Evolutionary conservation across 1,140 invertebrate genomes (phyloP).

Genomic region (Chironomus striatipennis): DNA sequence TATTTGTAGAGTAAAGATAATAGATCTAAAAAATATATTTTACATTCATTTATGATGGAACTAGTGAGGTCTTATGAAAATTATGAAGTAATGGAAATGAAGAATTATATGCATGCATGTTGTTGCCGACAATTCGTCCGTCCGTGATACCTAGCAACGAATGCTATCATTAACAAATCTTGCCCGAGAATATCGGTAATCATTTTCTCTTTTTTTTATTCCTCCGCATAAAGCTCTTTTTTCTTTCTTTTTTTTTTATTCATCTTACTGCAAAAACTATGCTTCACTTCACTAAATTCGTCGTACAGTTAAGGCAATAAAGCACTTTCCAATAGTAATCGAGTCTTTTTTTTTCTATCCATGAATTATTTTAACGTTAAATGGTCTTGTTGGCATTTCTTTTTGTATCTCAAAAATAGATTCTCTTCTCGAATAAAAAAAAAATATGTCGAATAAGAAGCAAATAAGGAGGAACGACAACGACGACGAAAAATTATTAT

Average conservation of each 20-base stretch:
- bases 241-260: background rate
- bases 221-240: background rate
- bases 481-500: too few relatives aligned
- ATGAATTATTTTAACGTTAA: background rate
- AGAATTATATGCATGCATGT: background rate
- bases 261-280: background rate
- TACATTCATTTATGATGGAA: background rate
- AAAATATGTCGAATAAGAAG: conserved; percentile 18
- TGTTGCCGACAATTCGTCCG: background rate
- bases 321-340: background rate
- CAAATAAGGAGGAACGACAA: background rate
- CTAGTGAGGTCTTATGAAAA: background rate
- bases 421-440: background rate
- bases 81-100: background rate
- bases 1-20: background rate
- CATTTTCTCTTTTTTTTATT: background rate
- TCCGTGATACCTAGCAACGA: conserved; percentile 11
- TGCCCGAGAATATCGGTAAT: background rate
- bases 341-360: background rate
- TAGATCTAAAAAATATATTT: background rate
- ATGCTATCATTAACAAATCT: background rate
- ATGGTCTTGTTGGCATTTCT: conserved; percentile 23
- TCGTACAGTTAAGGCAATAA: conserved; percentile 13
- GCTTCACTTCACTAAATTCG: conserved; percentile 12
- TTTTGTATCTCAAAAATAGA: conserved; percentile 1